Evolutionary conservation across 1,140 invertebrate species (phyloP), one percentile per base, ranked within the genome.

Genomic region (Gonatopus flavifemur): DNA sequence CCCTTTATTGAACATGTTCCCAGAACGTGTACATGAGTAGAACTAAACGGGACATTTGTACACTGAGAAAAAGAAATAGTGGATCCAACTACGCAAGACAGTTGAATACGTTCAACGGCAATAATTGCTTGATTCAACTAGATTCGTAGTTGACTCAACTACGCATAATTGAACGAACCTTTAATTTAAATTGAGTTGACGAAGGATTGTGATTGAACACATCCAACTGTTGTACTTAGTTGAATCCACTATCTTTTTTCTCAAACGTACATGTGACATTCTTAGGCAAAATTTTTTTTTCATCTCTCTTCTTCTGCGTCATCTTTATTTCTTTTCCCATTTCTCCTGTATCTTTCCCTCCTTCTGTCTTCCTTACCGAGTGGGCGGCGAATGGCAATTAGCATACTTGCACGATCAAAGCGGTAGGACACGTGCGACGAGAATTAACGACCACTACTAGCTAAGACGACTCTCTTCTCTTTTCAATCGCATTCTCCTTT

Each of bases 331-430:
- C 28, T 22, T 22, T 24, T n/a, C n/a, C 32, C 15, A 38, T 5
- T 31, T 22, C 4, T 35, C 16, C 41, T 38, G 3, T 13, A 21
- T 38, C 16, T 10, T n/a, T 46, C 18, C 15, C 21, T 49, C 12
- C 16, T 16, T 45, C 32, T 48, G 13, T 39, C 37, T 48, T 42
- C 39, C 35, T 41, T 2, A 45, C 52, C 32, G 55, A 53, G 59
- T 62, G 50, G 59, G 59, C 54, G 58, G 52, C 47, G 59, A 57
- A 46, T 44, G 52, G 47, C 56, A 64, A 64, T 64, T 64, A 64
- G 61, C 61, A 62, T 64, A 64, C 59, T 57, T 59, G 56, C 59
- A 53, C 59, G 61, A 64, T 64, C 61, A 64, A 64, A 64, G 61
- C 49, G 47, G 35, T 36, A 57, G 47, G 49, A 62, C 52, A 49